These are phyloP conservation scores for Notamacropus eugenii DNA, from an alignment of 2,797 vertebrate species.

Conservation along the genomic window DNA sequence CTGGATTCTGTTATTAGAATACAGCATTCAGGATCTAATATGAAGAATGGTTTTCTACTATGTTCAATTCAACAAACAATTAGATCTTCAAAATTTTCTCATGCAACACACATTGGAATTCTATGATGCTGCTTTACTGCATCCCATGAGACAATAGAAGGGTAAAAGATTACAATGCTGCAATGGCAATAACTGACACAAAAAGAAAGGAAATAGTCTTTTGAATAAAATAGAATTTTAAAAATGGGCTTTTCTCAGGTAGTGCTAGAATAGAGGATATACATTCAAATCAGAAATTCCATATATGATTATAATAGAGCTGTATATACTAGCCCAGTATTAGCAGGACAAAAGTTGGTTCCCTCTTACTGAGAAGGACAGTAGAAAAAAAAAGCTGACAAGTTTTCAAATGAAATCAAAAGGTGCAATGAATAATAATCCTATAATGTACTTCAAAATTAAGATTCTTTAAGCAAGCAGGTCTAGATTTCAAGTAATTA, in stretches of 20 bases:
- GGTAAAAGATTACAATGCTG: constrained; percentile 62
- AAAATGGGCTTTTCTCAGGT: constrained; percentile 38
- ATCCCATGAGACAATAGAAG: constrained; percentile 41
- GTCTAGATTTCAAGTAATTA: constrained; percentile 58
- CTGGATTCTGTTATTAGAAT: background rate
- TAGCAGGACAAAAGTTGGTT: constrained; percentile 19
- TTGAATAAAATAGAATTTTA: constrained; percentile 20
- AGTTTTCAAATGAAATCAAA: constrained; percentile 62
- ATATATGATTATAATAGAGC: constrained; percentile 1
- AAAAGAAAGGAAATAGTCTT: constrained; percentile 56
- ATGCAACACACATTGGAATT: background rate
- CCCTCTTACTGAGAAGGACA: constrained; percentile 46
- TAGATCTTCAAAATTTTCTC: constrained; percentile 47
- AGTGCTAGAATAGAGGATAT: background rate
- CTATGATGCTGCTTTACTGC: constrained; percentile 32
- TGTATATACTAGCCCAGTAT: background rate
- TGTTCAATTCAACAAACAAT: background rate
- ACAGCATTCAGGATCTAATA: background rate
- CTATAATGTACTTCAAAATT: constrained; percentile 57
- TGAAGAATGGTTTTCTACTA: constrained; percentile 26
- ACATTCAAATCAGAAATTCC: constrained; percentile 16
- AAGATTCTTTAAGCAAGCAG: constrained; percentile 53
- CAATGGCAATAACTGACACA: constrained; percentile 27
- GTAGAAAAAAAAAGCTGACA: constrained; percentile 47
- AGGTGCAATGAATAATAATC: constrained; percentile 54